Evolutionary conservation across 2,113 vertebrate genomes (phyloP), one percentile per base, ranked within the genome.

Genomic region (Chaenogobius annularis): DNA sequence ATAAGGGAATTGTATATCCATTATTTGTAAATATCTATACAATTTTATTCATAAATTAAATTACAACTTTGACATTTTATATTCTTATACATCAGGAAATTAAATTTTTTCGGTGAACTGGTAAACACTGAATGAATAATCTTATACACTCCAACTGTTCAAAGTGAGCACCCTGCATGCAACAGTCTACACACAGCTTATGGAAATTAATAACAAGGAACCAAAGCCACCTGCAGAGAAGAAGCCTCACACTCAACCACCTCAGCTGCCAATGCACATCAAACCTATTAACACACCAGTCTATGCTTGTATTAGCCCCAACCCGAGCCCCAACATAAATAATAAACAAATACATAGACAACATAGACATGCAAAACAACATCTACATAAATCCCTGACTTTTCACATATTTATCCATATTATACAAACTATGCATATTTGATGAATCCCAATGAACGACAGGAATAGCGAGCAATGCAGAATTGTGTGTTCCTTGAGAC

Each of bases 361-460:
- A 75, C 55, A 75, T 74, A 2, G 80, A 83, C 68, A 89, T 87
- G 84, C 85, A 85, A 74, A 80, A 70, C 47, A 70, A 73, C 23
- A 23, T 72, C 26, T 58, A 70, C 62, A 61, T 72, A 85, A 78
- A 80, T 85, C 79, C 84, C 87, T 88, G 87, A 85, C 59, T 52
- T 71, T 66, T 71, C 46, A 73, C 10, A 69, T 70, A 47, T 54
- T 44, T 43, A 65, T 52, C 62, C 7, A 54, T 20, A 35, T 13
- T 68, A 31, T 68, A 50, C 23, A 50, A 23, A 23, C 40, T 63
- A 75, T 75, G 37, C 68, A 79, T 68, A 78, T 65, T 71, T 50
- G 56, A 69, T 73, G 11, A 67, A 79, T 77, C 68, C 26, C 35
- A 55, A 75, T 81, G 56, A 31, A 61, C 55, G 44, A 44, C 54